Evolutionary conservation across 2,888 invertebrate genomes (phyloP).

Genomic region (Euphydryas editha): DNA sequence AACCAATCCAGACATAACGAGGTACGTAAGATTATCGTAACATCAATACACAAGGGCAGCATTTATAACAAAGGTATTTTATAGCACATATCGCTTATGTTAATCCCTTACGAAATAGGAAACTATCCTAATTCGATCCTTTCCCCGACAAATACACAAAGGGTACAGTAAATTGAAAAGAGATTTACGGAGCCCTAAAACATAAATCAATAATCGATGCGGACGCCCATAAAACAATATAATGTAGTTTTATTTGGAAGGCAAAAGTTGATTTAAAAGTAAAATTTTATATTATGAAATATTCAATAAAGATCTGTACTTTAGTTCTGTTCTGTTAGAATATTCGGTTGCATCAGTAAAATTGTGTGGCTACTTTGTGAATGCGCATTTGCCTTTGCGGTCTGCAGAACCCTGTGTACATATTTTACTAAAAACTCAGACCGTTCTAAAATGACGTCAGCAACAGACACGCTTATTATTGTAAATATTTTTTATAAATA

Average conservation of each 20-base stretch:
- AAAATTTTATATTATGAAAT: conserved; percentile 38
- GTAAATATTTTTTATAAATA: not conserved
- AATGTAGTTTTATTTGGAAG: conserved; percentile 15
- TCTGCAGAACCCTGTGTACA: conserved; percentile 50
- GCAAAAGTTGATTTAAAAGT: conserved; percentile 18
- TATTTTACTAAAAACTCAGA: conserved; percentile 58
- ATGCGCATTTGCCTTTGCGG: conserved; percentile 33
- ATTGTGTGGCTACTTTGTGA: conserved; percentile 35
- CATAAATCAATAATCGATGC: conserved; percentile 28
- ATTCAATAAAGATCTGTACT: conserved; percentile 38
- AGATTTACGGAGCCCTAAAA: conserved; percentile 27
- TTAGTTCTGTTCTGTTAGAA: no score
- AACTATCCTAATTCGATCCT: conserved; percentile 40
- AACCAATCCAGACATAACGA: not conserved
- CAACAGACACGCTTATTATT: conserved; percentile 42
- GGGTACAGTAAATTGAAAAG: conserved; percentile 35
- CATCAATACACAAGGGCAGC: conserved; percentile 8
- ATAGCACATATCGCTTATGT: conserved; percentile 25
- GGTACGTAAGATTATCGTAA: conserved; percentile 17
- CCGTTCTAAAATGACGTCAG: conserved; percentile 48
- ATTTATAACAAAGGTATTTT: conserved; percentile 19
- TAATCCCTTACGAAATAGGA: conserved; percentile 31
- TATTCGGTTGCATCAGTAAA: conserved; percentile 33
- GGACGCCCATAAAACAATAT: conserved; percentile 4
- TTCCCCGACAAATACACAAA: conserved; percentile 25